phyloP scores from a whole-genome alignment of 2,797 vertebrate species.

The Pelodytes ibericus region DNA sequence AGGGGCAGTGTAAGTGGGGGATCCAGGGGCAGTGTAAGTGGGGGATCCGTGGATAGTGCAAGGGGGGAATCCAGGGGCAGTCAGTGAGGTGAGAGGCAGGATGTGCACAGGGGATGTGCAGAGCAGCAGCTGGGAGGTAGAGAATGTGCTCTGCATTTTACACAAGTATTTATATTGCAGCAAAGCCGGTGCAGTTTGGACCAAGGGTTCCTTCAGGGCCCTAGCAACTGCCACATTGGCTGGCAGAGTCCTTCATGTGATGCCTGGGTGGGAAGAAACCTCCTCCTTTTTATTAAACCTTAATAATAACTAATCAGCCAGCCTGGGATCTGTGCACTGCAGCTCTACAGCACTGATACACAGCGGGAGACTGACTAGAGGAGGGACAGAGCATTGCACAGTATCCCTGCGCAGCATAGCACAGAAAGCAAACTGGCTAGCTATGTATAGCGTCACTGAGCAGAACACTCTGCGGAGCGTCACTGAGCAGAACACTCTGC shows the following conservation, averaged over 20 bases:
- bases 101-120: slow-evolving; percentile 66
- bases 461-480: too few relatives aligned
- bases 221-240: slow-evolving; percentile 80
- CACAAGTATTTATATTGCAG: slow-evolving; percentile 86
- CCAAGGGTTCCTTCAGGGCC: slow-evolving; percentile 80
- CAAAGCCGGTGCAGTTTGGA: slow-evolving; percentile 74
- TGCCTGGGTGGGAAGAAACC: slow-evolving; percentile 62
- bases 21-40: slow-evolving; percentile 63
- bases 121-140: slow-evolving; percentile 80
- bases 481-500: too few relatives aligned
- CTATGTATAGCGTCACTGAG: too few relatives aligned
- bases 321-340: too few relatives aligned
- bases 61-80: slow-evolving; percentile 69
- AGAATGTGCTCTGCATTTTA: slow-evolving; percentile 80
- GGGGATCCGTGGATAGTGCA: too few relatives aligned
- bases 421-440: too few relatives aligned
- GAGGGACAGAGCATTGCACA: too few relatives aligned
- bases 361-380: too few relatives aligned
- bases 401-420: too few relatives aligned
- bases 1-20: slow-evolving; percentile 55
- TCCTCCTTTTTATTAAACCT: too few relatives aligned
- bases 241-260: slow-evolving; percentile 74
- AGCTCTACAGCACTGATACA: too few relatives aligned
- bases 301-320: too few relatives aligned
- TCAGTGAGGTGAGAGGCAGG: slow-evolving; percentile 61